phyloP scores from a whole-genome alignment of 1,140 invertebrate genomes.

The Vanessa tameamea region DNA sequence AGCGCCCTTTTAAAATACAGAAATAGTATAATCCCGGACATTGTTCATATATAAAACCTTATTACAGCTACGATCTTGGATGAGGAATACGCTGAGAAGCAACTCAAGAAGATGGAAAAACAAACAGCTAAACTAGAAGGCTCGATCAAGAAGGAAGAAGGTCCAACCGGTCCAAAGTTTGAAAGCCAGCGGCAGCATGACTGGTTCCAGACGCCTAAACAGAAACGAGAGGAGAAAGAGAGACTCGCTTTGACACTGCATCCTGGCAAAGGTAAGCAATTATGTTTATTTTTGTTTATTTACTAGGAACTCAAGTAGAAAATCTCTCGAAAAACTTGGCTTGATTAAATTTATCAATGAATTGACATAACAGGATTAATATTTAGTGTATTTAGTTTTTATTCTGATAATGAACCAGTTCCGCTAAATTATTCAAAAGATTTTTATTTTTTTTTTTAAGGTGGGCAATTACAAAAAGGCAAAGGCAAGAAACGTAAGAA shows the following conservation, averaged over 20 bases:
- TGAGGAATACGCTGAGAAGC: slow-evolving; percentile 92
- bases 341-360: too few relatives aligned
- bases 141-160: slow-evolving; percentile 82
- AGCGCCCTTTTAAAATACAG: neutral
- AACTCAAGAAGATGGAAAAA: slow-evolving; percentile 91
- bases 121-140: slow-evolving; percentile 91
- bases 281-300: neutral
- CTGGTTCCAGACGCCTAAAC: slow-evolving; percentile 95
- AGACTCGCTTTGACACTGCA: slow-evolving; percentile 73
- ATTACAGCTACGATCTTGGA: slow-evolving; percentile 85
- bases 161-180: slow-evolving; percentile 63
- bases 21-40: neutral
- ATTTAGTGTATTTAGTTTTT: too few relatives aligned
- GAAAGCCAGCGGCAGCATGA: slow-evolving; percentile 80
- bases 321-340: too few relatives aligned
- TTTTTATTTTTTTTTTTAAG: slow-evolving; percentile 26
- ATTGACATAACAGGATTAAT: too few relatives aligned
- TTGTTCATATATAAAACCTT: neutral
- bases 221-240: slow-evolving; percentile 90
- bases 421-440: too few relatives aligned
- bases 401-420: too few relatives aligned
- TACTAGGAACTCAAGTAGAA: too few relatives aligned
- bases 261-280: slow-evolving; percentile 55
- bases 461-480: slow-evolving; percentile 66
- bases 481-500: slow-evolving; percentile 78